A percentile compares a stretch with the other conserved stretches of the same genome.
Evolutionary conservation across 2,888 invertebrate genomes (phyloP).

Genomic region (Diploptera punctata): DNA sequence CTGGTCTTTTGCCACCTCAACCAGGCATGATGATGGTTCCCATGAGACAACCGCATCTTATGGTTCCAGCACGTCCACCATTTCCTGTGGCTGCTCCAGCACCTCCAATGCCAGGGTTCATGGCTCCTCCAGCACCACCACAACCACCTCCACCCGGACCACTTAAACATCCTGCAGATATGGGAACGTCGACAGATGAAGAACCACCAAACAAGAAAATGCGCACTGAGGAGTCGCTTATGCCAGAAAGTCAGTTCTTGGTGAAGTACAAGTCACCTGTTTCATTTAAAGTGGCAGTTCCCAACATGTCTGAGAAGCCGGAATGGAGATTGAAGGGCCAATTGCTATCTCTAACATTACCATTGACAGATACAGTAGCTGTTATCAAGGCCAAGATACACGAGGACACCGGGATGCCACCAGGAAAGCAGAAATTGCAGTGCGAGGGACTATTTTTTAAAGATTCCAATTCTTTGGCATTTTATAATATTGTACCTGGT

Average conservation of each 20-base stretch:
- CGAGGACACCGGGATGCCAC: constrained; percentile 89
- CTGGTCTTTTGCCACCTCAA: constrained; percentile 57
- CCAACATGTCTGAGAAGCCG: constrained; percentile 83
- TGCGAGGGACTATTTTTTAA: constrained; percentile 98
- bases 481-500: constrained; percentile 91
- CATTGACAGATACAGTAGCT: constrained; percentile 79
- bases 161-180: constrained; percentile 59
- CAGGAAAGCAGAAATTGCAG: constrained; percentile 96
- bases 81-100: constrained; percentile 47
- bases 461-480: constrained; percentile 93
- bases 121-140: constrained; percentile 55
- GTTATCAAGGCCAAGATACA: constrained; percentile 88
- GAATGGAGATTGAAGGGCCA: constrained; percentile 98
- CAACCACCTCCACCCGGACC: constrained; percentile 52
- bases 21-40: constrained; percentile 69
- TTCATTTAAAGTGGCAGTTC: constrained; percentile 81
- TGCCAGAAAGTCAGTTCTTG: constrained; percentile 86
- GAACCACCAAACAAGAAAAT: constrained; percentile 88
- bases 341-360: constrained; percentile 76
- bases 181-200: constrained; percentile 65
- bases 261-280: constrained; percentile 77
- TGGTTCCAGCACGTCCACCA: constrained; percentile 49
- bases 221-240: constrained; percentile 90
- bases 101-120: constrained; percentile 55
- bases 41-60: constrained; percentile 63